A percentile compares a stretch with the other conserved stretches of the same genome.
Conservation (phyloP, 2,113 vertebrate species). For the Takifugu flavidus region DNA sequence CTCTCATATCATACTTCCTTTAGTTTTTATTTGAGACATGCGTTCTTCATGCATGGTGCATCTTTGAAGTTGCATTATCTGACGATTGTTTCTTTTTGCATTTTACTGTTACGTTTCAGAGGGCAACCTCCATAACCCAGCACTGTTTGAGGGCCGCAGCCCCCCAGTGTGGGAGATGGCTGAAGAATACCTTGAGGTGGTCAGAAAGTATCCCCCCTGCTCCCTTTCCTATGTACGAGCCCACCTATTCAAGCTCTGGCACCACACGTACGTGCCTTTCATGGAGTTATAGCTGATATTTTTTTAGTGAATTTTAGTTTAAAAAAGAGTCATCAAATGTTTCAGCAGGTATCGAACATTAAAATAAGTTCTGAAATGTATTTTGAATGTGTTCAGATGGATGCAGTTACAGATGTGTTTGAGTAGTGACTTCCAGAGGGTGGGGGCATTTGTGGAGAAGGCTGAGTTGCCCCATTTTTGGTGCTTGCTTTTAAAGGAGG, state of each 20-base stretch:
- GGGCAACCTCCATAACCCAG: constrained; percentile 95
- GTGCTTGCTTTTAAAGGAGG: no score
- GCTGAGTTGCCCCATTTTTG: no score
- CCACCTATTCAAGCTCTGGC: constrained; percentile 98
- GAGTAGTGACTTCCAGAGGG: no score
- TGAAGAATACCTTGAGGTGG: constrained; percentile 91
- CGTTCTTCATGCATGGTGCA: no score
- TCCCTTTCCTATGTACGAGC: constrained; percentile 88
- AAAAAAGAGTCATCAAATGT: no score
- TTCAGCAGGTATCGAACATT: no score
- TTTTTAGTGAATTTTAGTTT: not conserved
- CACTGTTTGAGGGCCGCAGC: constrained; percentile 89
- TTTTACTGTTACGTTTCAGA: constrained; percentile 66
- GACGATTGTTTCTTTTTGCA: not conserved
- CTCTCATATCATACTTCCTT: not conserved
- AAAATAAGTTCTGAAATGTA: no score
- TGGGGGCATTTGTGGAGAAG: no score
- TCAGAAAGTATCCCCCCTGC: constrained; percentile 84
- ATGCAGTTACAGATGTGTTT: no score
- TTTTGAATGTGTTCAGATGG: no score
- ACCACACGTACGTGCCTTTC: constrained; percentile 87
- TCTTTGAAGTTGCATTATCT: not conserved
- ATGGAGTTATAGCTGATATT: not conserved
- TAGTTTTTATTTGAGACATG: not conserved
- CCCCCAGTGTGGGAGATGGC: constrained; percentile 95